Evolutionary conservation across 2,888 invertebrate species (phyloP).

Genomic region (Vanessa cardui): DNA sequence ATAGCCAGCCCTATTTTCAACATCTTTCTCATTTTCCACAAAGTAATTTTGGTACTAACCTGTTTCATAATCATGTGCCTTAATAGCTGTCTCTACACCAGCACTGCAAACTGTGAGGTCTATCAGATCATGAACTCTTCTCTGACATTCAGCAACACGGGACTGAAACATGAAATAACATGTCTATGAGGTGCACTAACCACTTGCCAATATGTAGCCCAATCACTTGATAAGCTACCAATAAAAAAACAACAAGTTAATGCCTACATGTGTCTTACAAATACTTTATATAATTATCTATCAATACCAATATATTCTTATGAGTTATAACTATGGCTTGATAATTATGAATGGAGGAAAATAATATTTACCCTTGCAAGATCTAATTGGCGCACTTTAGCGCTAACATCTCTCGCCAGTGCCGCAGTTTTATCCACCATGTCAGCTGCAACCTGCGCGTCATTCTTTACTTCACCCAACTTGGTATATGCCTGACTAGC

Average conservation of each 20-base stretch:
- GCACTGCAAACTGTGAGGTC: constrained; percentile 98
- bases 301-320: no score
- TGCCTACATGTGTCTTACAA: no score
- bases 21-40: no score
- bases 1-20: no score
- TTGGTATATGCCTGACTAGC: constrained; percentile 92
- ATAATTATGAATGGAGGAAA: background rate
- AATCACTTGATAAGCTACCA: no score
- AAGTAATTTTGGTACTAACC: constrained; percentile 54
- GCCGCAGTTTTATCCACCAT: constrained; percentile 94
- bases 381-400: constrained; percentile 97
- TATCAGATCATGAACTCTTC: constrained; percentile 95
- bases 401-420: constrained; percentile 96
- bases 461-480: constrained; percentile 88
- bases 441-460: constrained; percentile 90
- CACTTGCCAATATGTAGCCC: no score
- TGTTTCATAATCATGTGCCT: constrained; percentile 97
- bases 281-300: no score
- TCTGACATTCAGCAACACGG: constrained; percentile 96
- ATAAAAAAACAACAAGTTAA: no score
- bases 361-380: constrained; percentile 88
- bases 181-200: no score
- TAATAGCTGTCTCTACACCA: constrained; percentile 97
- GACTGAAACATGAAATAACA: constrained; percentile 77
- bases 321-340: background rate